Evolutionary conservation across 1,140 invertebrate genomes (phyloP).

Genomic region (Lamellibrachia luymesi): DNA sequence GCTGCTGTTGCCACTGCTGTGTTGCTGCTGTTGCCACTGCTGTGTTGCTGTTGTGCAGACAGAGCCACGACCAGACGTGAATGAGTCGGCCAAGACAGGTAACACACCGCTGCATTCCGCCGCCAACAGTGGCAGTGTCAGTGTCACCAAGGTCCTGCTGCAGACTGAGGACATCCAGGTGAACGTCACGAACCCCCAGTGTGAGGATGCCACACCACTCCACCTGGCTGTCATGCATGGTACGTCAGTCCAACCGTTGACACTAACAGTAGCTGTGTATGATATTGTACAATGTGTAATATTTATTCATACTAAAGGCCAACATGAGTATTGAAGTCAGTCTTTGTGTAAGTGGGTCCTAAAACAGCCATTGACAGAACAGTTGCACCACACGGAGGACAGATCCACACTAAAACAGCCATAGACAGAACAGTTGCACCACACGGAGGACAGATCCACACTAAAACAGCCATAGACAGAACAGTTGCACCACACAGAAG

Average conservation of each 20-base stretch:
- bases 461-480: too few relatives aligned
- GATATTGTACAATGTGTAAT: background rate
- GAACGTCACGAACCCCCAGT: slow-evolving; percentile 47
- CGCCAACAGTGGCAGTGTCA: slow-evolving; percentile 46
- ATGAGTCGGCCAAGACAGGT: slow-evolving; percentile 48
- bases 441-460: too few relatives aligned
- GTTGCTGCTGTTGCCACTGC: background rate
- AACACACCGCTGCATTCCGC: slow-evolving; percentile 55
- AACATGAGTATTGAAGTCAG: too few relatives aligned
- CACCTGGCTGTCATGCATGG: slow-evolving; percentile 56
- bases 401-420: too few relatives aligned
- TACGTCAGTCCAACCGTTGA: slow-evolving; percentile 26
- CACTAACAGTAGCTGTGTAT: background rate
- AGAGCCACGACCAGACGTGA: slow-evolving; percentile 39
- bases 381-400: too few relatives aligned
- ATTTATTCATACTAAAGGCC: too few relatives aligned
- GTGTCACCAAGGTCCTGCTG: slow-evolving; percentile 44
- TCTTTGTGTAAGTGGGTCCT: too few relatives aligned
- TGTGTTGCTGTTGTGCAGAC: slow-evolving; percentile 34
- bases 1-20: too few relatives aligned
- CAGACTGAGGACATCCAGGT: slow-evolving; percentile 39
- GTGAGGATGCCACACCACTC: slow-evolving; percentile 52
- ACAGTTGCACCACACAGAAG: too few relatives aligned
- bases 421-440: too few relatives aligned
- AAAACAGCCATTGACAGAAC: too few relatives aligned